Evolutionary conservation across 2,113 vertebrate species (phyloP).

Genomic region (Catharus bicknelli): DNA sequence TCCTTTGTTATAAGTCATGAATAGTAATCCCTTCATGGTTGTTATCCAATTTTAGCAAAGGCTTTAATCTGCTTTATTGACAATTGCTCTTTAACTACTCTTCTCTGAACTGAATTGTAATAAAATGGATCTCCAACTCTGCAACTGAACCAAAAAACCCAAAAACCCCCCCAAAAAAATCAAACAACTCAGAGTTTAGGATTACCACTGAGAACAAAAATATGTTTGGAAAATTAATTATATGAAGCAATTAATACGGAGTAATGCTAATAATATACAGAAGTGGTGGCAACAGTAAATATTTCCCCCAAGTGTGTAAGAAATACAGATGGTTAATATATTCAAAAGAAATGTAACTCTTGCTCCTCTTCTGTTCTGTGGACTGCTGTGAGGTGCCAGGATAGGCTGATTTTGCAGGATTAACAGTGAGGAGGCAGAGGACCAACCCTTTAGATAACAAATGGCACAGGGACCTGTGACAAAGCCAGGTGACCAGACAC

Average conservation of each 20-base stretch:
- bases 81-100: slow-evolving; percentile 7
- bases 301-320: neutral
- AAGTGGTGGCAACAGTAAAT: neutral
- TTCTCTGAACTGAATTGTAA: neutral
- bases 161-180: neutral
- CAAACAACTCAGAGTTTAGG: neutral
- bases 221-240: neutral
- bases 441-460: neutral
- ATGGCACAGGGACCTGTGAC: neutral
- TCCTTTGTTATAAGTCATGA: slow-evolving; percentile 17
- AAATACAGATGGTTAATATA: neutral
- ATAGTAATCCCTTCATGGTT: slow-evolving; percentile 46
- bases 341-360: neutral
- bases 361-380: rapidly evolving
- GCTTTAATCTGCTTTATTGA: slow-evolving; percentile 47
- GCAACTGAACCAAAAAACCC: neutral
- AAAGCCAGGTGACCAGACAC: neutral
- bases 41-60: slow-evolving; percentile 30
- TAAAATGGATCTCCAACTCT: neutral
- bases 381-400: neutral
- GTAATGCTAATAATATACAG: neutral
- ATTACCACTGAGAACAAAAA: neutral
- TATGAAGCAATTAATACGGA: neutral
- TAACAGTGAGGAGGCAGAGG: neutral
- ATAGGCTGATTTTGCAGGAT: neutral